phyloP scores from a whole-genome alignment of 2,113 vertebrate species.

The Pseudorectes ferrugineus region DNA sequence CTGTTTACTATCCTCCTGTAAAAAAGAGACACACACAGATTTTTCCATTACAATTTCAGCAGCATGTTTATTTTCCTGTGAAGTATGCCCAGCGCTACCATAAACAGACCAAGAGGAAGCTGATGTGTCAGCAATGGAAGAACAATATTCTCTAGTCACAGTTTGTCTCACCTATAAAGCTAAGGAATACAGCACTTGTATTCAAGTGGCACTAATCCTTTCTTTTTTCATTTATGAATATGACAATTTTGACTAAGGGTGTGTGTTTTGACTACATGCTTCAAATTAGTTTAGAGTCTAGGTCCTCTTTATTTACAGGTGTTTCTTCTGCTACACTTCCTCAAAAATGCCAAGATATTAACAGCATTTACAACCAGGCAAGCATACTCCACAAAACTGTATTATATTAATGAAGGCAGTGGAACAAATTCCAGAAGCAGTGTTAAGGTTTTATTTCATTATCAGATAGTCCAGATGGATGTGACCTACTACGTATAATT shows the following conservation, averaged over 20 bases:
- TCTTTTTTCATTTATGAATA: not conserved
- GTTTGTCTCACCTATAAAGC: not conserved
- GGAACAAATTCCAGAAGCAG: not conserved
- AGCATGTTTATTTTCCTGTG: not conserved
- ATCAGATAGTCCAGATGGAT: not conserved
- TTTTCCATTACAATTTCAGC: slow-evolving; percentile 28
- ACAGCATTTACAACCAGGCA: not conserved
- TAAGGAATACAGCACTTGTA: not conserved
- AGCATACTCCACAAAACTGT: not conserved
- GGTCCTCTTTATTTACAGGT: not conserved
- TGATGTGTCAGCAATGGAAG: not conserved
- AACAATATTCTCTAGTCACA: slow-evolving; percentile 13
- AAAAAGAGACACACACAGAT: slow-evolving; percentile 1
- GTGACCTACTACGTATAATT: rapidly evolving
- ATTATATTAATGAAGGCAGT: not conserved
- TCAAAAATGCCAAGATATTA: not conserved
- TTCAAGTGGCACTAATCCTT: not conserved
- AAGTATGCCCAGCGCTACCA: not conserved
- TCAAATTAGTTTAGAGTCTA: not conserved
- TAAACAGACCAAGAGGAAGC: not conserved
- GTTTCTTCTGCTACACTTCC: not conserved
- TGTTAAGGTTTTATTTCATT: not conserved
- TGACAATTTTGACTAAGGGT: not conserved
- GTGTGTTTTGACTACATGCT: not conserved
- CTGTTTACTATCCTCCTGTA: slow-evolving; percentile 98